phyloP scores from a whole-genome alignment of 2,888 invertebrate species.

The Seira ritae region DNA sequence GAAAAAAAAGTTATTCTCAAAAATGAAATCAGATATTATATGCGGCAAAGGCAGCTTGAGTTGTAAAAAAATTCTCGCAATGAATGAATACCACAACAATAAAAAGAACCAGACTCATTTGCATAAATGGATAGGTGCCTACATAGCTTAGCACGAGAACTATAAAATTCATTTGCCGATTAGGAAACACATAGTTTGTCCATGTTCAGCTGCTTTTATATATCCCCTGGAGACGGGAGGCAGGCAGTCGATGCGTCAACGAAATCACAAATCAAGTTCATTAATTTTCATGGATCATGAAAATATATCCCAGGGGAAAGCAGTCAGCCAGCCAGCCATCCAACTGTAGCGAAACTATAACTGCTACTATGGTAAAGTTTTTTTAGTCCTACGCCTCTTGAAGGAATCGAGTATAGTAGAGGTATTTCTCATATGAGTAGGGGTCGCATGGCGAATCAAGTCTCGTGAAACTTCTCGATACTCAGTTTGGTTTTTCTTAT shows the following conservation, averaged over 20 bases:
- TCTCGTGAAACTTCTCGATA: too few relatives aligned
- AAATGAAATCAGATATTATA: too few relatives aligned
- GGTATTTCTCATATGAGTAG: too few relatives aligned
- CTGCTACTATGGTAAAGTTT: too few relatives aligned
- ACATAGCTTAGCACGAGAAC: constrained; percentile 42
- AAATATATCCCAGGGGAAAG: constrained; percentile 61
- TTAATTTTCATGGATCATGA: constrained; percentile 67
- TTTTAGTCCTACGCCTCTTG: too few relatives aligned
- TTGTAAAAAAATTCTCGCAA: not conserved
- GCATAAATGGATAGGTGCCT: constrained; percentile 53
- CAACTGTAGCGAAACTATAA: too few relatives aligned
- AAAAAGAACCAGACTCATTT: constrained; percentile 24
- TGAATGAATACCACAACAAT: not conserved
- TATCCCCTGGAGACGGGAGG: constrained; percentile 16
- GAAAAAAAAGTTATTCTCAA: too few relatives aligned
- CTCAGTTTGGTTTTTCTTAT: too few relatives aligned
- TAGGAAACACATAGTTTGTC: constrained; percentile 35
- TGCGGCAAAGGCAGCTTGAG: too few relatives aligned
- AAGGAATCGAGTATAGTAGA: too few relatives aligned
- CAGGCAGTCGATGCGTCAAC: constrained; percentile 57
- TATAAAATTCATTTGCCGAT: not conserved
- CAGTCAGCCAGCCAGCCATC: too few relatives aligned
- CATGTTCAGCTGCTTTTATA: constrained; percentile 33
- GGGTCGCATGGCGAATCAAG: too few relatives aligned
- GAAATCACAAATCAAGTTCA: constrained; percentile 64